phyloP scores from a whole-genome alignment of 2,797 vertebrate genomes.

The Natrix natrix region DNA sequence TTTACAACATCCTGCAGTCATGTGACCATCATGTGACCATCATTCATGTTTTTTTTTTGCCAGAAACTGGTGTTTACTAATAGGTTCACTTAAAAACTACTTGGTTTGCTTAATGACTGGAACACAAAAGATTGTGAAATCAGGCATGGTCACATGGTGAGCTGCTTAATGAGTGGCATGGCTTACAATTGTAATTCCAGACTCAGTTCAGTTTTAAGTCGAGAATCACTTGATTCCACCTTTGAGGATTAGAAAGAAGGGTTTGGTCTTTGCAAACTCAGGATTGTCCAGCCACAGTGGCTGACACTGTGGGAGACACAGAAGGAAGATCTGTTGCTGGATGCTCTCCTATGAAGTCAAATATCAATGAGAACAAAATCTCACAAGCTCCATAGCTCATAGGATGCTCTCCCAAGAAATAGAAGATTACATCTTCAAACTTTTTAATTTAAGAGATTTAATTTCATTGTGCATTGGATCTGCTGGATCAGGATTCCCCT shows the following conservation, averaged over 20 bases:
- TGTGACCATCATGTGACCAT: not conserved
- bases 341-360: not conserved
- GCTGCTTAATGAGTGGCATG: not conserved
- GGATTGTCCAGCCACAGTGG: not conserved
- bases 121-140: not conserved
- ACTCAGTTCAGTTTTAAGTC: not conserved
- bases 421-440: not conserved
- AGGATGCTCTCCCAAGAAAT: not conserved
- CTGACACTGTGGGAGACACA: not conserved
- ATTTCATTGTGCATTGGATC: not conserved
- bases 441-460: not conserved
- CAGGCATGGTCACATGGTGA: not conserved
- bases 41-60: not conserved
- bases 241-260: not conserved
- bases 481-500: not conserved
- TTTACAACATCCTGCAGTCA: not conserved
- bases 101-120: not conserved
- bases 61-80: not conserved
- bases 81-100: not conserved
- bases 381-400: not conserved
- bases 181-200: not conserved
- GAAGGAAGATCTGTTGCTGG: not conserved
- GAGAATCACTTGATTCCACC: not conserved
- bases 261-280: not conserved
- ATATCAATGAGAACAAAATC: not conserved